Percentiles rank a stretch among this genome's conserved stretches.
phyloP scores from a whole-genome alignment of 2,797 vertebrate genomes.

The Pipistrellus kuhlii region DNA sequence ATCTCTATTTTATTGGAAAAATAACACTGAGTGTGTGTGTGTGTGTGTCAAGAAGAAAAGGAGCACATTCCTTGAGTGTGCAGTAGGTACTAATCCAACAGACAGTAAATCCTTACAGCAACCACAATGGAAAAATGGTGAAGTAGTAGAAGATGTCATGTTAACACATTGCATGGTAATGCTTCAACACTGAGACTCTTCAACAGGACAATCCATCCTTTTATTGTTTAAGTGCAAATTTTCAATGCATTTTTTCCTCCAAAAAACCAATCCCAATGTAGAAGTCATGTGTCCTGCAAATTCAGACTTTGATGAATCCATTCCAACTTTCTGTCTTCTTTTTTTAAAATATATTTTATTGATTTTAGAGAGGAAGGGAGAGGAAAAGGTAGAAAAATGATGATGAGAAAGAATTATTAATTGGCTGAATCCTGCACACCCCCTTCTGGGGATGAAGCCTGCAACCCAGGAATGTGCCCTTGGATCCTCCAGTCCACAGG shows the following conservation, averaged over 20 bases:
- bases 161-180: background rate
- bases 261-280: background rate
- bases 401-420: too few species aligned
- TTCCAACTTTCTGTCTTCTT: background rate
- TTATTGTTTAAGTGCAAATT: background rate
- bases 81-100: background rate
- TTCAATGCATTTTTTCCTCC: background rate
- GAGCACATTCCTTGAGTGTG: fast-evolving
- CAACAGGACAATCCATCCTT: background rate
- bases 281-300: background rate
- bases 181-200: background rate
- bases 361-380: too few species aligned
- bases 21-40: background rate
- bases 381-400: too few species aligned
- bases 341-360: too few species aligned
- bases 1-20: background rate
- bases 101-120: background rate
- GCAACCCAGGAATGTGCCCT: too few species aligned
- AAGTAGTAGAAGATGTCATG: background rate
- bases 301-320: background rate
- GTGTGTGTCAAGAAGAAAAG: background rate
- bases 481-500: too few species aligned
- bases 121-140: background rate
- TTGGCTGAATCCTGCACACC: too few species aligned
- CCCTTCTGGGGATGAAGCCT: too few species aligned